phyloP scores from a whole-genome alignment of 2,113 vertebrate species.

The Salminus brasiliensis region DNA sequence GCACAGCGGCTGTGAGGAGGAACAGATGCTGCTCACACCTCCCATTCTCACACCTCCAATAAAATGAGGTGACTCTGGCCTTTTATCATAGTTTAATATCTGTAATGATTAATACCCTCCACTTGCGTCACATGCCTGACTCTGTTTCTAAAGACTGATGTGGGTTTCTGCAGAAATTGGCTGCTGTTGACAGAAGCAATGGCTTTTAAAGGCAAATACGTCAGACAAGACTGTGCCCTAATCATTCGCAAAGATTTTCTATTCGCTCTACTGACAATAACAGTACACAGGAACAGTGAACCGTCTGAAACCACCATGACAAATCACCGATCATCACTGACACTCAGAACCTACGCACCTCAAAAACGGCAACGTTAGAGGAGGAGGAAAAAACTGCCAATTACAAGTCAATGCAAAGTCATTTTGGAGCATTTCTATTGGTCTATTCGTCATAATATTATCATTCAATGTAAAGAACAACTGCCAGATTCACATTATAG shows the following conservation, averaged over 20 bases:
- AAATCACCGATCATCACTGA: too few species aligned
- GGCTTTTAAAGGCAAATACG: constrained; percentile 21
- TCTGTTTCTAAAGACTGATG: not conserved
- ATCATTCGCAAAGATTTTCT: not conserved
- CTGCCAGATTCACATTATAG: too few species aligned
- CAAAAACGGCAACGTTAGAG: too few species aligned
- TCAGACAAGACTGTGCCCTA: not conserved
- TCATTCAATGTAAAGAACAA: too few species aligned
- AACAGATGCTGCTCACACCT: constrained; percentile 38
- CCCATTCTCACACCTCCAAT: not conserved
- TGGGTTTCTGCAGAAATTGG: constrained; percentile 4
- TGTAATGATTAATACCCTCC: not conserved
- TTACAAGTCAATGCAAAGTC: too few species aligned
- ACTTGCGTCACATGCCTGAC: constrained; percentile 14
- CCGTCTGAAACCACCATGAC: too few species aligned
- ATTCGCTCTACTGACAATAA: not conserved
- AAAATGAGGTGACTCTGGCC: not conserved
- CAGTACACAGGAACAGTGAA: not conserved
- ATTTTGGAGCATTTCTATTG: too few species aligned
- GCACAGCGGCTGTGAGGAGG: constrained; percentile 30
- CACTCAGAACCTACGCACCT: too few species aligned
- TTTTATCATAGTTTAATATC: constrained; percentile 42
- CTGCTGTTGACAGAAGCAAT: constrained; percentile 7
- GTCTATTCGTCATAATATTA: too few species aligned
- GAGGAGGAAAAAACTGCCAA: too few species aligned